A percentile compares a stretch with the other conserved stretches of the same genome.
These are phyloP conservation scores for Teleiodes luculella DNA, from an alignment of 2,888 invertebrate genomes.

Conservation along the genomic window DNA sequence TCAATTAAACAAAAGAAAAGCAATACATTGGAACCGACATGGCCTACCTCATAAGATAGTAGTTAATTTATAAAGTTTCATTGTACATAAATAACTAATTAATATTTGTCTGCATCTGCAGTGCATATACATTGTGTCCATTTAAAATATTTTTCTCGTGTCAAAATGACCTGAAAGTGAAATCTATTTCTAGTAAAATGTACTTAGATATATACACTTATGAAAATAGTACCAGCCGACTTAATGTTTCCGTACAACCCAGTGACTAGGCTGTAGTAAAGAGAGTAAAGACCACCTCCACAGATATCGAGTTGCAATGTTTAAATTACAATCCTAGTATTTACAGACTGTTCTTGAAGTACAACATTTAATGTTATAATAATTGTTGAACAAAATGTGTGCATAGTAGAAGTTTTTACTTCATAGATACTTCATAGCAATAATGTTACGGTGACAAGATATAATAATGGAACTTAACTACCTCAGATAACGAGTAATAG, in stretches of 20 bases:
- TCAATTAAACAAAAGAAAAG: slow-evolving; percentile 17
- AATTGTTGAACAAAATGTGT: slow-evolving; percentile 59
- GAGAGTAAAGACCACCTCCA: background rate
- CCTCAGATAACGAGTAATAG: slow-evolving; percentile 72
- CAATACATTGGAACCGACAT: slow-evolving; percentile 41
- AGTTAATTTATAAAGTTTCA: slow-evolving; percentile 21
- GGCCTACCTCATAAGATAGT: slow-evolving; percentile 50
- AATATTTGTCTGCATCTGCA: background rate
- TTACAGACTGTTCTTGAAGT: slow-evolving; percentile 44
- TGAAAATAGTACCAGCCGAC: no score
- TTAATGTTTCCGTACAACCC: background rate
- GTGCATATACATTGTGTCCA: background rate
- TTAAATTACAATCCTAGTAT: slow-evolving; percentile 17
- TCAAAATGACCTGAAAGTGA: background rate
- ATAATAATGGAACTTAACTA: slow-evolving; percentile 63
- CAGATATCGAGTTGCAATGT: background rate
- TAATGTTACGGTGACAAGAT: slow-evolving; percentile 59
- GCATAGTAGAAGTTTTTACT: slow-evolving; percentile 61
- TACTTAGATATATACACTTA: no score
- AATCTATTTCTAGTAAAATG: background rate
- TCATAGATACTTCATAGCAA: slow-evolving; percentile 62
- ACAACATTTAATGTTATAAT: slow-evolving; percentile 50
- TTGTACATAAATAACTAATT: background rate
- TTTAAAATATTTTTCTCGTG: background rate
- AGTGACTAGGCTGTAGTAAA: background rate